Evolutionary conservation across 1,140 invertebrate genomes (phyloP).

Genomic region (Babylonia areolata): DNA sequence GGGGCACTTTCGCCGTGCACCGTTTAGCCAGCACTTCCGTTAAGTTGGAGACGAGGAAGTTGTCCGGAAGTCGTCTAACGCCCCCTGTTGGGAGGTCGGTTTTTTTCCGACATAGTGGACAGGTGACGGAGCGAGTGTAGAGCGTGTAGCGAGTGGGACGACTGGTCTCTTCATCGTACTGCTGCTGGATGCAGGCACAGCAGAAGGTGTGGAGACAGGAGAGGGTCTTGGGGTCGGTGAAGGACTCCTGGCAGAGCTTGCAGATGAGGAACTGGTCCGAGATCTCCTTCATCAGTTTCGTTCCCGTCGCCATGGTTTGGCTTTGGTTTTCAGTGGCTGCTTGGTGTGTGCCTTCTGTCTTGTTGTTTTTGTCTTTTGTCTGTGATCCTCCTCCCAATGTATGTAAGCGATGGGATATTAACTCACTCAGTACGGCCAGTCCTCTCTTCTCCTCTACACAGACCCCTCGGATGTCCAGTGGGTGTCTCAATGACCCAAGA

Average conservation of each 20-base stretch:
- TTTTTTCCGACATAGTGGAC: conserved; percentile 74
- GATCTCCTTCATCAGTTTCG: conserved; percentile 75
- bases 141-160: conserved; percentile 58
- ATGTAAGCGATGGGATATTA: too few species aligned
- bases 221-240: conserved; percentile 85
- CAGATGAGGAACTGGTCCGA: conserved; percentile 76
- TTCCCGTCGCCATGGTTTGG: conserved; percentile 64
- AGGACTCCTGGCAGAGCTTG: conserved; percentile 75
- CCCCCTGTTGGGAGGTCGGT: conserved; percentile 75
- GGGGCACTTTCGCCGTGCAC: conserved; percentile 57
- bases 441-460: too few species aligned
- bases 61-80: conserved; percentile 73
- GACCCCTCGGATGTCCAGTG: too few species aligned
- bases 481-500: too few species aligned
- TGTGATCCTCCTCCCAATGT: background rate
- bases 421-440: too few species aligned
- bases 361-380: too few species aligned
- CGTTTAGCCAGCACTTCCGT: conserved; percentile 60
- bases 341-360: background rate
- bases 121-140: conserved; percentile 70
- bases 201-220: conserved; percentile 96
- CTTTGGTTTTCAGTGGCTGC: background rate
- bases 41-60: conserved; percentile 74
- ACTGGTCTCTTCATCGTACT: conserved; percentile 66
- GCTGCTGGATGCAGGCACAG: conserved; percentile 82